Evolutionary conservation across 2,888 invertebrate genomes (phyloP).

Genomic region (Dryadula phaetusa): DNA sequence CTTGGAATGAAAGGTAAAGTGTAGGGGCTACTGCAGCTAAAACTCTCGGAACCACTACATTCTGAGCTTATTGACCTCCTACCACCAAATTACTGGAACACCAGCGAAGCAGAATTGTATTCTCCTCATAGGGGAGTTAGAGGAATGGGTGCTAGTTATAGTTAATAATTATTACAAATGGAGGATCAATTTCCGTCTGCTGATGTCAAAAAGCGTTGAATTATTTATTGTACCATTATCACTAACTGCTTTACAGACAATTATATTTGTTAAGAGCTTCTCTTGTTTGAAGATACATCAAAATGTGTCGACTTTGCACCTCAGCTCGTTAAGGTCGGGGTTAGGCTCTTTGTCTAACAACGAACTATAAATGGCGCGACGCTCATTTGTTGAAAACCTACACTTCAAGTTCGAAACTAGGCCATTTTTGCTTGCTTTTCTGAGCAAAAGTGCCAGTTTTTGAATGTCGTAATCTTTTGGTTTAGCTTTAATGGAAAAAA

Average conservation of each 20-base stretch:
- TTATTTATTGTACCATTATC: background rate
- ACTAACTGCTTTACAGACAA: background rate
- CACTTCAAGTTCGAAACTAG: constrained; percentile 33
- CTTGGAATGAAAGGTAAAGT: too few species aligned
- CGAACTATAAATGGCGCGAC: constrained; percentile 41
- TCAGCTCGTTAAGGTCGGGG: constrained; percentile 48
- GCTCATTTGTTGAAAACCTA: constrained; percentile 40
- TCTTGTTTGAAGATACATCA: constrained; percentile 2
- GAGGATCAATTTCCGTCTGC: too few species aligned
- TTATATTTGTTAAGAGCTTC: constrained; percentile 15
- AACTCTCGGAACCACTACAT: too few species aligned
- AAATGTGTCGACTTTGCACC: constrained; percentile 12
- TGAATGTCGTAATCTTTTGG: constrained; percentile 9
- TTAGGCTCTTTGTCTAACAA: constrained; percentile 63
- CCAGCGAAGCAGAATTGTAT: too few species aligned
- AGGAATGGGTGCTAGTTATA: too few species aligned
- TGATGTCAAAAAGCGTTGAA: too few species aligned
- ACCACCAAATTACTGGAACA: too few species aligned
- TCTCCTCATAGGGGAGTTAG: too few species aligned
- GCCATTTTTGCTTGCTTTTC: constrained; percentile 11
- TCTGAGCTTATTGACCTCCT: too few species aligned
- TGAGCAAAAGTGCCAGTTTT: constrained; percentile 5
- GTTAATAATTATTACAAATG: too few species aligned
- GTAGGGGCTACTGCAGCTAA: too few species aligned
- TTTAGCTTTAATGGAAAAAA: constrained; percentile 14